Evolutionary conservation across 2,888 invertebrate species (phyloP).

Genomic region (Synergus gifuensis): DNA sequence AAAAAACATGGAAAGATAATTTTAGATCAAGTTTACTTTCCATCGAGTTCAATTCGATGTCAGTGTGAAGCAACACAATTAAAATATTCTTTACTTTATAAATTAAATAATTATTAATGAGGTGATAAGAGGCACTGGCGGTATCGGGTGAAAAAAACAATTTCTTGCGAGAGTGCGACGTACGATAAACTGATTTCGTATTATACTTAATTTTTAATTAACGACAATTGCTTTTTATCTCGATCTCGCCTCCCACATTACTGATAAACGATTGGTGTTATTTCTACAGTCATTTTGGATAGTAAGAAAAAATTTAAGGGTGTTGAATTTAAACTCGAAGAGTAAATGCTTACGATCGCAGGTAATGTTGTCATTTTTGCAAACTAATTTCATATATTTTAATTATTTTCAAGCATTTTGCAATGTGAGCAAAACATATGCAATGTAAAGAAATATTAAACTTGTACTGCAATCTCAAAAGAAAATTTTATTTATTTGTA

Average conservation of each 20-base stretch:
- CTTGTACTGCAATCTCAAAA: too few species aligned
- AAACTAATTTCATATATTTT: too few species aligned
- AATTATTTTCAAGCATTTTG: too few species aligned
- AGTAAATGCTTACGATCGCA: neutral
- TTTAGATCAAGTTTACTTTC: neutral
- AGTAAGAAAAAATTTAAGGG: neutral
- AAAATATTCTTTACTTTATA: slow-evolving; percentile 20
- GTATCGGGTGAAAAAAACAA: slow-evolving; percentile 27
- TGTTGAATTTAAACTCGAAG: neutral
- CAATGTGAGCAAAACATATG: too few species aligned
- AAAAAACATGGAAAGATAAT: neutral
- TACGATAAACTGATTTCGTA: slow-evolving; percentile 28
- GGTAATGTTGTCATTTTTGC: too few species aligned
- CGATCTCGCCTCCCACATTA: slow-evolving; percentile 29
- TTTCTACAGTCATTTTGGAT: slow-evolving; percentile 6
- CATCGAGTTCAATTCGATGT: too few species aligned
- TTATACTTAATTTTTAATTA: slow-evolving; percentile 36
- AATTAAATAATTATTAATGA: slow-evolving; percentile 33
- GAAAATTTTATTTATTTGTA: too few species aligned
- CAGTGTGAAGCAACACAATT: slow-evolving; percentile 4
- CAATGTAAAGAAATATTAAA: too few species aligned
- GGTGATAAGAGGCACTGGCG: slow-evolving; percentile 15
- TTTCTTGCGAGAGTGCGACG: slow-evolving; percentile 8
- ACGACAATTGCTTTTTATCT: slow-evolving; percentile 23
- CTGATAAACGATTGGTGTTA: slow-evolving; percentile 27